A percentile compares a stretch with the other conserved stretches of the same genome.
Evolutionary conservation across 2,797 vertebrate genomes (phyloP).

Genomic region (Anas flavirostris): DNA sequence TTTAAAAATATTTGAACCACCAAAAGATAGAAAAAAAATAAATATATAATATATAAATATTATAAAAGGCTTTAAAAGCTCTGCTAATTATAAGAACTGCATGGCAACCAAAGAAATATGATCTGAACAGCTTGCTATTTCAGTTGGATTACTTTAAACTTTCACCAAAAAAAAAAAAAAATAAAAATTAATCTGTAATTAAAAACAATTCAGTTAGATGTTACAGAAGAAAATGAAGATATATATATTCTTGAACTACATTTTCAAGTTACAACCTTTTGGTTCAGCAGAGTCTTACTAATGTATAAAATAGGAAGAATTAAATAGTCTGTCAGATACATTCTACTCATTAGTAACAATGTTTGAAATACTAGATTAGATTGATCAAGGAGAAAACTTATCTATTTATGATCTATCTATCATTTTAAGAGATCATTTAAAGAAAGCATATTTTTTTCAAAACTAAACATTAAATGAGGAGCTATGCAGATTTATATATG

Average conservation of each 20-base stretch:
- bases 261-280: constrained; percentile 31
- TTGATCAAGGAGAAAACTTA: neutral
- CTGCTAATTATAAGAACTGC: neutral
- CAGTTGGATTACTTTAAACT: neutral
- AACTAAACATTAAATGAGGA: neutral
- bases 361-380: neutral
- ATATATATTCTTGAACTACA: neutral
- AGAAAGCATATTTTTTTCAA: neutral
- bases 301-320: constrained; percentile 52
- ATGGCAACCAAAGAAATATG: neutral
- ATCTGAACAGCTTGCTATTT: neutral
- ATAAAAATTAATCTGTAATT: neutral
- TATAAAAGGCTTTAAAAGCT: neutral
- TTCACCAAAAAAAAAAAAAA: neutral
- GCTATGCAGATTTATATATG: neutral
- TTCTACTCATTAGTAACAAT: constrained; percentile 1
- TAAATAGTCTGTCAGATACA: constrained; percentile 16
- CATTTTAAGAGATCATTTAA: neutral
- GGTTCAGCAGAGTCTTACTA: constrained; percentile 25
- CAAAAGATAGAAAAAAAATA: neutral
- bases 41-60: neutral
- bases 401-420: neutral
- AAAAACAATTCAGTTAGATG: neutral
- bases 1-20: neutral
- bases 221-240: neutral